Base-by-base conservation (phyloP, 1,140 invertebrate genomes). In the Bradynema listronoti region DNA sequence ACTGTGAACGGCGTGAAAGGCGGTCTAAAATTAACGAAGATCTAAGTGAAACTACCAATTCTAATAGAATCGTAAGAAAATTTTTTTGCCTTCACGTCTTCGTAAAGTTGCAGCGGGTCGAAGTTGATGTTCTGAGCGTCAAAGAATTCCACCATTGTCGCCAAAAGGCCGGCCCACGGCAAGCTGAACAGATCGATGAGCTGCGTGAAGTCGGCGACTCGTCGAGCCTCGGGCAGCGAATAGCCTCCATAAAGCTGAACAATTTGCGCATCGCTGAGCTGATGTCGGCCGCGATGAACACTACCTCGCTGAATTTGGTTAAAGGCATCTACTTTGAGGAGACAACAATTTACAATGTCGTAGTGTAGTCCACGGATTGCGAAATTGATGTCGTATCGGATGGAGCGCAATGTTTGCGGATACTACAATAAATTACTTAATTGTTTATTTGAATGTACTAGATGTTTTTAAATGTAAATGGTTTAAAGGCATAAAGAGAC, bases 151-250 rank as follows among this genome's bases (percentile, higher is more conserved):
- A 90, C 87, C 0, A 94, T 87, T 81, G 92, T 90, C 66, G 90
- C 90, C 2, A 96, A 79, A 27, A 96, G 81, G 64, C 87, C 86
- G 85, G 95, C 93, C 84, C 95, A 91, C 16, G 92, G 92, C 34
- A 95, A 86, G 1, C 90, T 92, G 80, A 97, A 97, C n/a, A 96
- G 79, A 82, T 96, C 92, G 16, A 91, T 90, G 60, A 95, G 80
- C 58, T 54, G 77, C 33, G 42, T 19, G 74, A 60, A 61, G 69
- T 43, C 34, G 61, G 86, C 63, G 11, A 39, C 87, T 83, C 78
- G 88, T 54, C 59, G 62, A 4, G 32, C 33, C 41, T 82, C 66
- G 30, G 80, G 69, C 41, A 83, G 76, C 66, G 82, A 79, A 6
- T 75, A 79, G 14, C 82, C 91, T 74, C 87, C 88, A 79, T 95